A percentile compares a stretch with the other conserved stretches of the same genome.
Evolutionary conservation across 1,140 invertebrate species (phyloP).

Genomic region (Drosophila gunungcola): DNA sequence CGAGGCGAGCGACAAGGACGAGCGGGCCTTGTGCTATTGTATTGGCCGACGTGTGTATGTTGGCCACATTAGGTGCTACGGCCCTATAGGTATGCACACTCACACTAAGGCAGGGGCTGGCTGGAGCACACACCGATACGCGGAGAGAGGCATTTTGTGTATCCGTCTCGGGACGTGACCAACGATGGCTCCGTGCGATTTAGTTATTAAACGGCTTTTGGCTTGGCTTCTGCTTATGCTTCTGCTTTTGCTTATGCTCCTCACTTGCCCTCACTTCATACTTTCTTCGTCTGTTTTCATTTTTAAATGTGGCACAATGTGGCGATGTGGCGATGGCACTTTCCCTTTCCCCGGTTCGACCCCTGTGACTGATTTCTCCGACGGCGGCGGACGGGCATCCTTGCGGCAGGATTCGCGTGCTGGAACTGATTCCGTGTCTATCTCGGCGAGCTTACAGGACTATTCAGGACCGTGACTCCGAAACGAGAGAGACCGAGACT

Average conservation of each 20-base stretch:
- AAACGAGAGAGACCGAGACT: constrained; percentile 15
- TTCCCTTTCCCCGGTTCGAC: constrained; percentile 24
- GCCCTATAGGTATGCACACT: constrained; percentile 61
- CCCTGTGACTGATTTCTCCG: constrained; percentile 18
- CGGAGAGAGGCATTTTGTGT: constrained; percentile 62
- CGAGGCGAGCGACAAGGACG: constrained; percentile 34
- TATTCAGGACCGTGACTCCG: constrained; percentile 11
- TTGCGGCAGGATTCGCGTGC: constrained; percentile 76
- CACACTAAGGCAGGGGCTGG: constrained; percentile 3
- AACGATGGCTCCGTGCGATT: constrained; percentile 59
- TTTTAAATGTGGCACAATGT: constrained; percentile 76
- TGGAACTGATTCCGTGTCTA: constrained; percentile 71
- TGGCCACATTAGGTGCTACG: constrained; percentile 66
- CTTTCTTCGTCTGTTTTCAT: constrained; percentile 58
- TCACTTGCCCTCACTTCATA: constrained; percentile 29
- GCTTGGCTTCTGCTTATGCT: constrained; percentile 18
- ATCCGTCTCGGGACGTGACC: constrained; percentile 67
- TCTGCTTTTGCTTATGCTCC: too few relatives aligned
- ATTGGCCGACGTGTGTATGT: constrained; percentile 57
- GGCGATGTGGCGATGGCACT: constrained; percentile 17
- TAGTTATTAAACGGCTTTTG: constrained; percentile 78
- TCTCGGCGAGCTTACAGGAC: constrained; percentile 13
- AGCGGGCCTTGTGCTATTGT: constrained; percentile 71
- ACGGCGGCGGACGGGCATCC: constrained; percentile 65
- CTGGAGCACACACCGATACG: constrained; percentile 1